Evolutionary conservation across 2,113 vertebrate genomes (phyloP).

Genomic region (Ochotona curzoniae): DNA sequence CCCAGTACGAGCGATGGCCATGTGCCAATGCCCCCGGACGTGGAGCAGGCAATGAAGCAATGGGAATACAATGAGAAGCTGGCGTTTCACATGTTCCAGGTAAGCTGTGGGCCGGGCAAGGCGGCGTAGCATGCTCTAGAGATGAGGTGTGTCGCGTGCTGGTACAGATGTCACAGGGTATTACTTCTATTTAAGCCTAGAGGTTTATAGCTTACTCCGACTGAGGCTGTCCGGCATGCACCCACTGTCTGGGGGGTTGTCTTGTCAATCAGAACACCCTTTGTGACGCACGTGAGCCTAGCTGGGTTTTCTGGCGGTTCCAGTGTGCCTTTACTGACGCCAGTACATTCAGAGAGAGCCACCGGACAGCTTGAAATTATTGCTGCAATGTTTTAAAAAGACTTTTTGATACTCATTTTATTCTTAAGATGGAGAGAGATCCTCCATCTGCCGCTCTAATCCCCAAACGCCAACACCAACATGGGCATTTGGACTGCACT

Average conservation of each 20-base stretch:
- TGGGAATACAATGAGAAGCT: conserved; percentile 90
- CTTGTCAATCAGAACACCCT: not conserved
- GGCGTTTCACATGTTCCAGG: conserved; percentile 90
- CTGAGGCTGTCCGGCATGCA: not conserved
- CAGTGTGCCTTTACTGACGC: not conserved
- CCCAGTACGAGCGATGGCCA: conserved; percentile 76
- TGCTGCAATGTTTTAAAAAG: no score
- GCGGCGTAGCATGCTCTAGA: not conserved
- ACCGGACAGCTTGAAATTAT: not conserved
- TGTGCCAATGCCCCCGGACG: conserved; percentile 81
- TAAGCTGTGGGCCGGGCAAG: conserved; percentile 24
- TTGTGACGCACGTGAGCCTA: not conserved
- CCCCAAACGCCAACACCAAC: no score
- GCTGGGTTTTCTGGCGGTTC: not conserved
- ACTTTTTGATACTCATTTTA: no score
- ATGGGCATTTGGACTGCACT: no score
- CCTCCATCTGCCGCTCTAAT: no score
- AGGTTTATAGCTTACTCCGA: not conserved
- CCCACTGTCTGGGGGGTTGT: no score
- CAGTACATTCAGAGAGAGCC: not conserved
- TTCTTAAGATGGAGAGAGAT: no score
- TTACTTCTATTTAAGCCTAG: rapidly evolving
- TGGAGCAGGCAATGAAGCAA: conserved; percentile 87
- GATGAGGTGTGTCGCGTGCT: no score
- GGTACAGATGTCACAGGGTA: no score